phyloP scores from a whole-genome alignment of 64 coral and sea anemone species.

The Montipora cactus region DNA sequence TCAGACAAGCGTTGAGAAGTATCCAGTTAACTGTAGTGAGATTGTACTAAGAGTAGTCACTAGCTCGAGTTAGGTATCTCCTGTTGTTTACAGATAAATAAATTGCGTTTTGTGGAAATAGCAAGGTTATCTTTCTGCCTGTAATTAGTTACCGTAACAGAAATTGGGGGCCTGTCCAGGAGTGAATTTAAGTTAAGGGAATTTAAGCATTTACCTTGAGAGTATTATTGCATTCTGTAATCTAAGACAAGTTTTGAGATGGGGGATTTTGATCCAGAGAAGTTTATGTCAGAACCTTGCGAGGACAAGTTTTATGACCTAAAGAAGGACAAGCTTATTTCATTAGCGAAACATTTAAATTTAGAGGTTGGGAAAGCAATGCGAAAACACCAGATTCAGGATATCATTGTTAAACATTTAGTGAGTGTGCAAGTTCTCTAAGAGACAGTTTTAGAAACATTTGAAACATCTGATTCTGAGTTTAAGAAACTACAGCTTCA shows the following conservation, averaged over 20 bases:
- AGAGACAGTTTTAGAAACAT: conserved; percentile 11
- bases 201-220: background rate
- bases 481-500: background rate
- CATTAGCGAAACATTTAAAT: no score
- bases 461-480: background rate
- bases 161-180: conserved; percentile 19
- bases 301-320: background rate
- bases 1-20: no score
- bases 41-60: no score
- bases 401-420: conserved; percentile 15
- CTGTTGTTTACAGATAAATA: no score
- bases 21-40: no score
- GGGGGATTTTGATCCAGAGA: background rate
- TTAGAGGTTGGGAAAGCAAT: background rate
- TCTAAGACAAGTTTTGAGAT: background rate
- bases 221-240: no score
- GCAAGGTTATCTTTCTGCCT: no score
- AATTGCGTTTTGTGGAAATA: no score
- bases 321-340: no score
- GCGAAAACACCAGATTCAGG: conserved; percentile 13
- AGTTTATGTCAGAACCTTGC: background rate
- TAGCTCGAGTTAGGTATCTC: no score
- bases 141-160: background rate
- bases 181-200: background rate
- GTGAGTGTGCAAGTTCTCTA: background rate